phyloP scores from a whole-genome alignment of 2,797 vertebrate species.

The Leptodactylus fallax region DNA sequence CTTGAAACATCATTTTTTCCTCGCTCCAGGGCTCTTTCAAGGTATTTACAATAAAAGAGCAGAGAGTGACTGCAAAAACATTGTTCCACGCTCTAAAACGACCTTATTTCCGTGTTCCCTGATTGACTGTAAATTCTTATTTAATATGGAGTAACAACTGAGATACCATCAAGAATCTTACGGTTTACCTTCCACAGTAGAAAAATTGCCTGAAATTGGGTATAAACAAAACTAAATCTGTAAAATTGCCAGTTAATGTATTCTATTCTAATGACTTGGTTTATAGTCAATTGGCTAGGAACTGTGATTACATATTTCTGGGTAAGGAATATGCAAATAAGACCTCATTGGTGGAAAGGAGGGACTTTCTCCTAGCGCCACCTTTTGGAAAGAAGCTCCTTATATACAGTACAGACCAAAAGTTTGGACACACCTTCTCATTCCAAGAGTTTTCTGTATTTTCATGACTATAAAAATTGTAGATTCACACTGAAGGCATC shows the following conservation, averaged over 20 bases:
- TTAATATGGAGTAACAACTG: neutral
- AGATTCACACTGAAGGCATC: no score
- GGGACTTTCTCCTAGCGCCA: no score
- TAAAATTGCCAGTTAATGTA: neutral
- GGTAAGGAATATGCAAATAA: no score
- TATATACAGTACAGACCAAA: no score
- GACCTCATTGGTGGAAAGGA: no score
- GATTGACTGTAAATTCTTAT: neutral
- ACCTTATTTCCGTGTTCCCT: neutral
- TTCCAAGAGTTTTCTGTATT: no score
- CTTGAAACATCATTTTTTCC: conserved; percentile 16
- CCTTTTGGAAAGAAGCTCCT: no score
- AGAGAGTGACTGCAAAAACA: neutral
- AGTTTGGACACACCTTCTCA: no score
- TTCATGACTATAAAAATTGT: no score
- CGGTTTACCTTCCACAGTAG: neutral
- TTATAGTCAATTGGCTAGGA: neutral
- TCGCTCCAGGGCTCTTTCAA: conserved; percentile 13
- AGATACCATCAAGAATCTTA: neutral
- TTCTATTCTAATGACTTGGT: neutral
- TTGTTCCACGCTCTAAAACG: neutral
- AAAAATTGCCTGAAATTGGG: neutral
- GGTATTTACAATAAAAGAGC: conserved; percentile 24
- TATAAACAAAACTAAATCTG: neutral
- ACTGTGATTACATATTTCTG: no score